These are phyloP conservation scores for Samia ricini DNA, from an alignment of 1,140 invertebrate species.

Conservation along the genomic window DNA sequence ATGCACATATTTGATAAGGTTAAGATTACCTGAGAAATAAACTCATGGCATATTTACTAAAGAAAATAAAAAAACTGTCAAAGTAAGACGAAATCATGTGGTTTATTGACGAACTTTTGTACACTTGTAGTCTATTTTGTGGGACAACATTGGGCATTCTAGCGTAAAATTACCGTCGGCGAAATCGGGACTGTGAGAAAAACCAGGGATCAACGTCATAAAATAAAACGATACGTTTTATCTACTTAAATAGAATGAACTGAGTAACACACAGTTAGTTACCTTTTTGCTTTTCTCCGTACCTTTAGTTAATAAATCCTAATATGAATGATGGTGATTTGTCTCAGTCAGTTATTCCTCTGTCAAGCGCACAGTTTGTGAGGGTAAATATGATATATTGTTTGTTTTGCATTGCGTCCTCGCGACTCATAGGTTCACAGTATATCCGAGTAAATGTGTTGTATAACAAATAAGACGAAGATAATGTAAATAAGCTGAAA, in stretches of 20 bases:
- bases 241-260: neutral
- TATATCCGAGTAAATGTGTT: conserved; percentile 1
- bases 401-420: conserved; percentile 15
- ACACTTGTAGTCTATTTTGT: neutral
- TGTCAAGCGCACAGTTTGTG: conserved; percentile 30
- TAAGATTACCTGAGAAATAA: no score
- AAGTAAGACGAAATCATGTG: no score
- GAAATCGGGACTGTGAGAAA: neutral
- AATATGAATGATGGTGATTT: conserved; percentile 47
- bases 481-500: neutral
- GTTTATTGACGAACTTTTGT: neutral
- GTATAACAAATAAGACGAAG: neutral
- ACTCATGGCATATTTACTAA: no score
- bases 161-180: neutral
- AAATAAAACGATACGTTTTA: neutral
- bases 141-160: neutral
- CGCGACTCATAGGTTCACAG: conserved; percentile 1
- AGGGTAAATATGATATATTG: conserved; percentile 14
- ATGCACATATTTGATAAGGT: no score
- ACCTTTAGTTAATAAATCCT: neutral
- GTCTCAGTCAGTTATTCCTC: conserved; percentile 36
- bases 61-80: neutral
- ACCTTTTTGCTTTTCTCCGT: neutral
- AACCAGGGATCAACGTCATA: neutral
- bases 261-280: neutral